Evolutionary conservation across 2,888 invertebrate species (phyloP).

Genomic region (Spatulosminthurus flaviceps): DNA sequence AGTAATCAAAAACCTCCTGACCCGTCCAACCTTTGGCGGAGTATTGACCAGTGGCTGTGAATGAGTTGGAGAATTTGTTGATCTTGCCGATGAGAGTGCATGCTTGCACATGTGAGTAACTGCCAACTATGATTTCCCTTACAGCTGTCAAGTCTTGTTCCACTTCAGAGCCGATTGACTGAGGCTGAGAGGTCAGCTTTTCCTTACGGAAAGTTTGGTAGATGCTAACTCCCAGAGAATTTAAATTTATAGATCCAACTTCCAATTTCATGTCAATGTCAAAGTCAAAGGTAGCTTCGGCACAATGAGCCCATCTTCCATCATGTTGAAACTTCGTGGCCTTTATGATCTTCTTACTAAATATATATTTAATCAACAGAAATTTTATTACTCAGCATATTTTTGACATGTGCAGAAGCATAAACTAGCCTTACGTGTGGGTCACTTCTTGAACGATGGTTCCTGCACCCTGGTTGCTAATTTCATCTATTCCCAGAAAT

Average conservation of each 20-base stretch:
- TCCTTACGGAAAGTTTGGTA: neutral
- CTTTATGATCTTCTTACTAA: neutral
- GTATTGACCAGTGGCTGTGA: neutral
- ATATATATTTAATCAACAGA: too few species aligned
- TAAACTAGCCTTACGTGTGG: slow-evolving; percentile 15
- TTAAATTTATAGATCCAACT: neutral
- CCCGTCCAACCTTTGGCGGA: slow-evolving; percentile 19
- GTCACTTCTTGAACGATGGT: slow-evolving; percentile 12
- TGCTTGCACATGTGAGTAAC: neutral
- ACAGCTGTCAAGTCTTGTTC: neutral
- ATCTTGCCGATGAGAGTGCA: slow-evolving; percentile 11
- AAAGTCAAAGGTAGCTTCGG: neutral
- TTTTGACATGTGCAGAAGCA: neutral
- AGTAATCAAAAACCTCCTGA: neutral
- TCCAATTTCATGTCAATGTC: neutral
- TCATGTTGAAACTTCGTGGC: neutral
- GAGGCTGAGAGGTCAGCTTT: neutral
- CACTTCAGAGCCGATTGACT: neutral
- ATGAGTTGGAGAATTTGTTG: neutral
- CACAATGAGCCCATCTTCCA: neutral
- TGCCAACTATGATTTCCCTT: neutral
- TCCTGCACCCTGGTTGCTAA: neutral
- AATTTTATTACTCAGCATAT: neutral
- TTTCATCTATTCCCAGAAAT: slow-evolving; percentile 34
- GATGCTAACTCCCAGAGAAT: neutral